Percentiles rank a stretch among this genome's conserved stretches.
Evolutionary conservation across 2,888 invertebrate species (phyloP).

Genomic region (Polymixis lichenea): DNA sequence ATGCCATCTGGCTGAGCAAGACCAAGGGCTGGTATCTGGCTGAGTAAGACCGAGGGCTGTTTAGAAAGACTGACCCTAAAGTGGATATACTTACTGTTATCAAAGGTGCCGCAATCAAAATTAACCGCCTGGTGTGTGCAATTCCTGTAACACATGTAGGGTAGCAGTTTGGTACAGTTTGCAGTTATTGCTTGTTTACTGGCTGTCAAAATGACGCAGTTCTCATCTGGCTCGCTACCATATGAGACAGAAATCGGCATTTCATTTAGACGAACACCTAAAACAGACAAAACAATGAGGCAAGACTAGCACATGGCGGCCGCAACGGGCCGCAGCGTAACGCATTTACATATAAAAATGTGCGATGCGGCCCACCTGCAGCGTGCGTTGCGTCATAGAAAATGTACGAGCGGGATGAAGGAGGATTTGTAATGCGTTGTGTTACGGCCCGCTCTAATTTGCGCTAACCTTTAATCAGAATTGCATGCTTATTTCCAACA

Average conservation of each 20-base stretch:
- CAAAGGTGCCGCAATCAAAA: conserved; percentile 25
- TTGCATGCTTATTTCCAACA: background rate
- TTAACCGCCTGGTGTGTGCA: conserved; percentile 2
- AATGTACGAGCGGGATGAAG: too few species aligned
- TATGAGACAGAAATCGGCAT: conserved; percentile 14
- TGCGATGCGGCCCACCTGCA: too few species aligned
- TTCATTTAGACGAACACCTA: conserved; percentile 2
- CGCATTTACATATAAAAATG: too few species aligned
- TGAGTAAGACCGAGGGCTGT: background rate
- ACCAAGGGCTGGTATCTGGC: too few species aligned
- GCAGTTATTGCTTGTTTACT: background rate
- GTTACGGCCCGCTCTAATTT: too few species aligned
- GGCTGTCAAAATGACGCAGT: conserved; percentile 5
- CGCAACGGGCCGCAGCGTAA: too few species aligned
- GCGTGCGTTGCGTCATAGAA: too few species aligned
- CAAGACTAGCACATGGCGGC: too few species aligned
- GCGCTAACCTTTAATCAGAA: background rate
- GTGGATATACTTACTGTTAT: conserved; percentile 12
- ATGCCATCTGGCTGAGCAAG: too few species aligned
- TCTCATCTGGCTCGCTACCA: background rate
- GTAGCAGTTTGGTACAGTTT: background rate
- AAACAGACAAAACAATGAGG: background rate
- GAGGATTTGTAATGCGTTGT: too few species aligned
- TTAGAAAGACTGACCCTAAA: background rate
- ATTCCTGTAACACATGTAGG: conserved; percentile 21